Conservation (phyloP, 1,140 invertebrate genomes). For the Phymorhynchus buccinoides region DNA sequence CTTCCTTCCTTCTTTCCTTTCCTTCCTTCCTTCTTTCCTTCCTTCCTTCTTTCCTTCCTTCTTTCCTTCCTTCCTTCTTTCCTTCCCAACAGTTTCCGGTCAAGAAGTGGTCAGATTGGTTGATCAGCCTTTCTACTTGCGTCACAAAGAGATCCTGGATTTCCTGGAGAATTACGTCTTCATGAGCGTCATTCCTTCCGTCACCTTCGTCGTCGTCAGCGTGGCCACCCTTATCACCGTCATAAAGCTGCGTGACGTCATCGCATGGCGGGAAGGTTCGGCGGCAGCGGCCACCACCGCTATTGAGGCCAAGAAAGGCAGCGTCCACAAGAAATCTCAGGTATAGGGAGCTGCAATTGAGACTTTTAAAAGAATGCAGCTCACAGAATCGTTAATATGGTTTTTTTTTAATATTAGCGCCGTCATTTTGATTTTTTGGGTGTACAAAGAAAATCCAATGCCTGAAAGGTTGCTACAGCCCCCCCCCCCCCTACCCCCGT, state of each 20-base stretch:
- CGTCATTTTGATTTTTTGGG: not conserved
- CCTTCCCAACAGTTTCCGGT: not conserved
- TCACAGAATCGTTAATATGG: too few relatives aligned
- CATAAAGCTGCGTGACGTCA: not conserved
- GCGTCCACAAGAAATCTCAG: not conserved
- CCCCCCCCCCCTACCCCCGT: too few relatives aligned
- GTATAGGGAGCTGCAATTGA: too few relatives aligned
- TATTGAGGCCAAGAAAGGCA: too few relatives aligned
- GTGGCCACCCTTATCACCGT: conserved; percentile 25
- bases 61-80: too few relatives aligned
- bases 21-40: too few relatives aligned
- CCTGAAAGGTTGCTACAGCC: too few relatives aligned
- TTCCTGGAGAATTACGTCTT: not conserved
- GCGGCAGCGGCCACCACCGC: too few relatives aligned
- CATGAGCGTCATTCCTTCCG: conserved; percentile 30
- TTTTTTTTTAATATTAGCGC: not conserved
- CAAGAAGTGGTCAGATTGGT: not conserved
- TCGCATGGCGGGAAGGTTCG: not conserved
- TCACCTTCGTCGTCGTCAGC: conserved; percentile 18
- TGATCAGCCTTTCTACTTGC: not conserved
- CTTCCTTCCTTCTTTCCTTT: too few relatives aligned
- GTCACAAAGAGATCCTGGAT: conserved; percentile 1
- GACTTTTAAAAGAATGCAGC: too few relatives aligned
- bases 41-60: too few relatives aligned
- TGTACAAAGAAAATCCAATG: too few relatives aligned